A percentile compares a stretch with the other conserved stretches of the same genome.
These are phyloP conservation scores for Scaptomyza polygonia DNA, from an alignment of 2,888 invertebrate genomes.

Conservation along the genomic window DNA sequence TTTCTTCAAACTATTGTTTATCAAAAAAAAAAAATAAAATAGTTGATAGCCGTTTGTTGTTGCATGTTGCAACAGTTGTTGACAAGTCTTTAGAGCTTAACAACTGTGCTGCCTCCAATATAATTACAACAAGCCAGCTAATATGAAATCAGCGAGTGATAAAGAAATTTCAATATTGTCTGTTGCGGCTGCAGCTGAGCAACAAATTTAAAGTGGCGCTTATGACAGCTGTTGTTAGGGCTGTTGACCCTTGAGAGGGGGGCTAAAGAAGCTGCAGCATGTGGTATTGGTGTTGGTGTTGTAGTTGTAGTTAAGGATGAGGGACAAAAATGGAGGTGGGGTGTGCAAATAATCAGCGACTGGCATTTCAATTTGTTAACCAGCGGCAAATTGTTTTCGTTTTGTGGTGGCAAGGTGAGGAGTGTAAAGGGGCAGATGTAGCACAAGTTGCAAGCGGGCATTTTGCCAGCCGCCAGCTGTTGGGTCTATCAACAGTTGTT, in stretches of 20 bases:
- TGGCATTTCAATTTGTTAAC: constrained; percentile 70
- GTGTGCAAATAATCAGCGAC: constrained; percentile 44
- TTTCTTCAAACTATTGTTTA: no score
- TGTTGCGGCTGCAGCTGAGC: background rate
- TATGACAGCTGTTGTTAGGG: constrained; percentile 5
- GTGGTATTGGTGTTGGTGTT: background rate
- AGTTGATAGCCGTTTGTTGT: background rate
- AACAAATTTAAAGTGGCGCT: background rate
- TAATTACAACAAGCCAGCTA: background rate
- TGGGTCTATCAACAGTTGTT: constrained; percentile 38
- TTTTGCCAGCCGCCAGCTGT: constrained; percentile 36
- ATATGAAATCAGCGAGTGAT: background rate
- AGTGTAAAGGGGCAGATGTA: constrained; percentile 2
- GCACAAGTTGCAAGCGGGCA: constrained; percentile 28
- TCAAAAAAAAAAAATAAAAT: no score
- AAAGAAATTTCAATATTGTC: background rate
- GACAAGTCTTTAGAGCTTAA: no score
- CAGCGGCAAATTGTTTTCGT: constrained; percentile 66
- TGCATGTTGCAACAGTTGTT: no score
- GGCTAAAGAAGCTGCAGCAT: background rate
- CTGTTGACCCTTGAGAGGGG: constrained; percentile 6
- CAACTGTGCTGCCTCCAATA: background rate
- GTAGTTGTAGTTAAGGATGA: background rate
- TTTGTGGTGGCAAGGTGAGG: constrained; percentile 7
- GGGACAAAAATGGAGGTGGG: background rate